Conservation (phyloP, 2,888 invertebrate genomes). For the Axea sp. region DNA sequence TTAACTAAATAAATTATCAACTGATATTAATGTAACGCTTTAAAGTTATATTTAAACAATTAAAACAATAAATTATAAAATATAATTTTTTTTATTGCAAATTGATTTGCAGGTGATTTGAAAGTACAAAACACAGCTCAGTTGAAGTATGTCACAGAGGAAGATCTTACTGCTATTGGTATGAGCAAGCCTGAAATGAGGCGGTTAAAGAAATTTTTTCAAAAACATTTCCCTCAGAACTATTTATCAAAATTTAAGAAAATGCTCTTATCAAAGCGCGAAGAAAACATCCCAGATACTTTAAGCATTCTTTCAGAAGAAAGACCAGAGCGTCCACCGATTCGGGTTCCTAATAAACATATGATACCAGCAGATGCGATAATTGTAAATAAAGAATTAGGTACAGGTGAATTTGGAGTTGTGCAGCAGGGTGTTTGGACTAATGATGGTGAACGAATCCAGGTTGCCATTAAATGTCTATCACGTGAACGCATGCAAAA, state of each 20-base stretch:
- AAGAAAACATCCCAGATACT: slow-evolving; percentile 75
- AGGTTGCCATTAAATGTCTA: slow-evolving; percentile 98
- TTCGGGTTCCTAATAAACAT: slow-evolving; percentile 89
- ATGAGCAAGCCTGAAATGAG: slow-evolving; percentile 97
- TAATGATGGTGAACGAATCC: slow-evolving; percentile 94
- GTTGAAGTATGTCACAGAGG: slow-evolving; percentile 95
- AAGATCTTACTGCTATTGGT: slow-evolving; percentile 94
- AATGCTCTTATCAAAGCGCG: slow-evolving; percentile 83
- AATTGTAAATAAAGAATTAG: slow-evolving; percentile 95
- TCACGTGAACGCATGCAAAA: slow-evolving; percentile 97
- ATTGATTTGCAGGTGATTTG: slow-evolving; percentile 82
- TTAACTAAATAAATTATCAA: too few species aligned
- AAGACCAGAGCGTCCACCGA: slow-evolving; percentile 77
- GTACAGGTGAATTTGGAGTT: slow-evolving; percentile 98
- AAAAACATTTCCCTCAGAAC: slow-evolving; percentile 95
- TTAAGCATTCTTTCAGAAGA: slow-evolving; percentile 77
- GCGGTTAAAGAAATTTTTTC: slow-evolving; percentile 94
- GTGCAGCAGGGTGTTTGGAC: slow-evolving; percentile 99
- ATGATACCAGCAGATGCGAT: slow-evolving; percentile 92
- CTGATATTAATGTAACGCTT: too few species aligned
- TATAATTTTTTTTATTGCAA: slow-evolving; percentile 14
- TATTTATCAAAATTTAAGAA: slow-evolving; percentile 95
- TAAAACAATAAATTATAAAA: too few species aligned
- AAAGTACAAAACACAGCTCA: slow-evolving; percentile 94
- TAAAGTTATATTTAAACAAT: slow-evolving; percentile 4